These are phyloP conservation scores for Poliocrania exsul DNA, from an alignment of 2,797 vertebrate species.

Conservation along the genomic window DNA sequence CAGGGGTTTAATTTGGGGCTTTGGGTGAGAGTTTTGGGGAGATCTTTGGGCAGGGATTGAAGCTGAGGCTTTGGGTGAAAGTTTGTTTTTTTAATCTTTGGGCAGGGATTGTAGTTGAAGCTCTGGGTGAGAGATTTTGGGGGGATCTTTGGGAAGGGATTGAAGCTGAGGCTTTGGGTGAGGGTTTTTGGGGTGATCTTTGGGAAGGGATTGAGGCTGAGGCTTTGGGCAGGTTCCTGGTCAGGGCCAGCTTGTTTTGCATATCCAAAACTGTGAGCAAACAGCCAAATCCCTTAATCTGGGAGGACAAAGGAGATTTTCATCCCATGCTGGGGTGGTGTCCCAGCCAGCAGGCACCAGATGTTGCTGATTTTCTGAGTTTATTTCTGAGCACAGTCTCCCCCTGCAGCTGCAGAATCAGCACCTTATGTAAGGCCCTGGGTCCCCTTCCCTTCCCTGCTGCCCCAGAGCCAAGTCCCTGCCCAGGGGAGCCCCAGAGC, in stretches of 20 bases:
- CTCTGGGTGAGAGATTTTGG: too few relatives aligned
- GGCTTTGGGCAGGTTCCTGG: neutral
- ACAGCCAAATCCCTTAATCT: constrained; percentile 9
- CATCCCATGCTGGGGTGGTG: accelerated
- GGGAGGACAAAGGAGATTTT: neutral
- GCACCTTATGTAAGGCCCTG: accelerated
- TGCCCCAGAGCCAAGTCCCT: accelerated
- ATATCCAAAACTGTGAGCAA: neutral
- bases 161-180: neutral
- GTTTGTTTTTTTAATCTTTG: too few relatives aligned
- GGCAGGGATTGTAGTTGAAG: too few relatives aligned
- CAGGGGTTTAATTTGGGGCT: accelerated
- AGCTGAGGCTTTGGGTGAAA: too few relatives aligned
- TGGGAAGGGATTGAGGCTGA: neutral
- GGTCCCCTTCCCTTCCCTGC: accelerated
- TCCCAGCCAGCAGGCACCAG: neutral
- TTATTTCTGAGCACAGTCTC: neutral
- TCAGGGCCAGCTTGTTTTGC: neutral
- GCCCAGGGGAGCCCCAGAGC: neutral
- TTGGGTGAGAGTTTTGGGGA: neutral
- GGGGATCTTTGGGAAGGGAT: neutral
- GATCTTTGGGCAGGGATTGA: too few relatives aligned
- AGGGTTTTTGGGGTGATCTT: neutral
- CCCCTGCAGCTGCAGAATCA: neutral
- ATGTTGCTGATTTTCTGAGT: neutral